These are phyloP conservation scores for Mus spicilegus DNA, from an alignment of 2,113 vertebrate genomes.

Conservation along the genomic window DNA sequence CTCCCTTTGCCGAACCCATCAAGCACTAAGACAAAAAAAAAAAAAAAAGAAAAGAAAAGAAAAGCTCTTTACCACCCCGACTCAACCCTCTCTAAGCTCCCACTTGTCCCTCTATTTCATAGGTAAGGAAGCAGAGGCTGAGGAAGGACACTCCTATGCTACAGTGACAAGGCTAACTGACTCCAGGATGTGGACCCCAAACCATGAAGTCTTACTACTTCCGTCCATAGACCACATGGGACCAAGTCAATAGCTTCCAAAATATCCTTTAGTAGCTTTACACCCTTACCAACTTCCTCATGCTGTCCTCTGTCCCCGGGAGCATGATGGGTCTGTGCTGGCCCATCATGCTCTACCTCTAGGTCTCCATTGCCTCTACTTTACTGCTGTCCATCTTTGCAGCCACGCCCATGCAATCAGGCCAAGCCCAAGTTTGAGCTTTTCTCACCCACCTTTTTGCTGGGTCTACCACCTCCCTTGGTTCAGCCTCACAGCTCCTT, in stretches of 20 bases:
- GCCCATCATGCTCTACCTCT: fast-evolving
- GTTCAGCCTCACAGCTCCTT: background rate
- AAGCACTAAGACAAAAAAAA: background rate
- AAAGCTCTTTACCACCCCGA: background rate
- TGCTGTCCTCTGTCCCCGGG: no score
- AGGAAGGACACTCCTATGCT: background rate
- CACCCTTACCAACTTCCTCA: background rate
- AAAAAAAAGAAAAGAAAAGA: background rate
- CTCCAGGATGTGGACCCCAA: background rate
- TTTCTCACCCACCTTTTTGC: background rate
- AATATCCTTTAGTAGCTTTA: background rate
- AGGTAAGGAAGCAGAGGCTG: background rate
- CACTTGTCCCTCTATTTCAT: background rate
- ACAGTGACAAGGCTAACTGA: background rate
- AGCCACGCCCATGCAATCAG: background rate
- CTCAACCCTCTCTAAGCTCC: background rate
- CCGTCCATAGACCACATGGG: background rate
- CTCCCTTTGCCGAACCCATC: background rate
- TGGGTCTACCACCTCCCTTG: background rate
- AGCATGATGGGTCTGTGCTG: background rate
- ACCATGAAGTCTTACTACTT: background rate
- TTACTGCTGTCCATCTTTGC: background rate
- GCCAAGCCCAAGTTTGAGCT: background rate
- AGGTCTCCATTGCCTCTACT: no score
- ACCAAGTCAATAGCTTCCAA: background rate